Conservation (phyloP, 2,888 invertebrate species). For the Drosophila barbarae region DNA sequence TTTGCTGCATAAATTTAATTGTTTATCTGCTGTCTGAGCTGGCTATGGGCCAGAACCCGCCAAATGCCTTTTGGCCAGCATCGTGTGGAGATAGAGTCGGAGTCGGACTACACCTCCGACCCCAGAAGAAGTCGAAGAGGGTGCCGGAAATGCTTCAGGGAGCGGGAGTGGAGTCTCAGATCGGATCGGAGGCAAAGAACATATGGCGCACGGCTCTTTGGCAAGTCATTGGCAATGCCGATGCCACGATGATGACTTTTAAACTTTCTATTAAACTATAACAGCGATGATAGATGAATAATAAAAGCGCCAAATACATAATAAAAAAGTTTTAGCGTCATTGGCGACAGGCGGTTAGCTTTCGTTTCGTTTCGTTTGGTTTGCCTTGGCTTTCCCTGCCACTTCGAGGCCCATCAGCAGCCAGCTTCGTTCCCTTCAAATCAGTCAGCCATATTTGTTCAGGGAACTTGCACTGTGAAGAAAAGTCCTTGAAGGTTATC, state of each 20-base stretch:
- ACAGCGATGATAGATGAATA: conserved; percentile 73
- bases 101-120: neutral
- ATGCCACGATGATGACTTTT: conserved; percentile 69
- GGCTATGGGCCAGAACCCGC: conserved; percentile 32
- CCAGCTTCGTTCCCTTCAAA: conserved; percentile 45
- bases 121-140: conserved; percentile 4
- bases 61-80: conserved; percentile 44
- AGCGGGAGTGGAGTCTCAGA: conserved; percentile 8
- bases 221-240: conserved; percentile 67
- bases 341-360: conserved; percentile 59
- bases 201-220: conserved; percentile 53
- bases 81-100: conserved; percentile 11
- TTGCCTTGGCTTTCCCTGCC: conserved; percentile 17
- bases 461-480: conserved; percentile 11
- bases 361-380: conserved; percentile 7
- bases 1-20: conserved; percentile 66
- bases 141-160: conserved; percentile 1
- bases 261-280: conserved; percentile 75
- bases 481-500: neutral
- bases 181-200: conserved; percentile 37
- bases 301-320: conserved; percentile 73
- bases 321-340: conserved; percentile 68
- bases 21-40: conserved; percentile 56
- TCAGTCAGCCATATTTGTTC: conserved; percentile 63
- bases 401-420: conserved; percentile 39